phyloP scores from a whole-genome alignment of 2,797 vertebrate genomes.

The Zalophus californianus region DNA sequence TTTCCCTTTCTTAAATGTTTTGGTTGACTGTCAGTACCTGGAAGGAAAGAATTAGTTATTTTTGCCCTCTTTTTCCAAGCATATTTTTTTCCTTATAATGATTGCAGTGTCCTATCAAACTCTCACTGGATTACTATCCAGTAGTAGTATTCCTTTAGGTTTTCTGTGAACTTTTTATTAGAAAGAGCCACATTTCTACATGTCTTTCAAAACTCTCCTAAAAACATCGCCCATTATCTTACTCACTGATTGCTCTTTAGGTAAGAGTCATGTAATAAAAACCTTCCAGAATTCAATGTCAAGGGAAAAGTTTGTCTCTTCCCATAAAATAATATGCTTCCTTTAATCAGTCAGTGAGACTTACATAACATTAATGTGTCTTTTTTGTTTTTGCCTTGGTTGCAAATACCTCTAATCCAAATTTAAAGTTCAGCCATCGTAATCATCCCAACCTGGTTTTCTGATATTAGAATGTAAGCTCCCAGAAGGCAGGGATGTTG shows the following conservation, averaged over 20 bases:
- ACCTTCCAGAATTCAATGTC: slow-evolving; percentile 16
- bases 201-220: slow-evolving; percentile 9
- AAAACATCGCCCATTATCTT: slow-evolving; percentile 11
- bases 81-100: background rate
- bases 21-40: background rate
- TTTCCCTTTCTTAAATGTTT: background rate
- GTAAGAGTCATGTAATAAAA: background rate
- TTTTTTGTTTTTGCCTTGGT: background rate
- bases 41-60: background rate
- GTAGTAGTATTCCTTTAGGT: background rate
- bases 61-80: background rate
- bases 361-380: slow-evolving; percentile 13
- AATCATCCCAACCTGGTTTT: background rate
- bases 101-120: background rate
- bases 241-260: slow-evolving; percentile 17
- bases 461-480: background rate
- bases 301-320: slow-evolving; percentile 15
- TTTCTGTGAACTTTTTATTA: slow-evolving; percentile 1
- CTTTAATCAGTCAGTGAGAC: slow-evolving; percentile 35
- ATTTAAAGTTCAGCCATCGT: background rate
- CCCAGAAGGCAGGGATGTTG: background rate
- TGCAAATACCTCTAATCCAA: slow-evolving; percentile 26
- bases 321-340: slow-evolving; percentile 8
- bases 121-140: background rate
- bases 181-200: slow-evolving; percentile 37